Evolutionary conservation across 2,113 vertebrate genomes (phyloP).

Genomic region (Malurus alboscapulatus): DNA sequence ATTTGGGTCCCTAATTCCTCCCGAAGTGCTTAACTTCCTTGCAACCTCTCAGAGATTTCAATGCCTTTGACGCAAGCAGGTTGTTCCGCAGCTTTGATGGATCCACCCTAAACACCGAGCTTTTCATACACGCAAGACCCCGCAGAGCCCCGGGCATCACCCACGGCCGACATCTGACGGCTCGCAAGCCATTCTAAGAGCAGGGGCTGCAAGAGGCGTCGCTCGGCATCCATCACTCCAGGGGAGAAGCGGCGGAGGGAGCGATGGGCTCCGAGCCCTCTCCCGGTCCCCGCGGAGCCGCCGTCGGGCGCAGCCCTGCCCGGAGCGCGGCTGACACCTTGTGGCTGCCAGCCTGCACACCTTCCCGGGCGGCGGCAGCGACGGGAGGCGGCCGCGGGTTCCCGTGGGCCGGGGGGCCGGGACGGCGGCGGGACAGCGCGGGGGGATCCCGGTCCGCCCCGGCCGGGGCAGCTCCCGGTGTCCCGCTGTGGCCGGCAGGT

Average conservation of each 20-base stretch:
- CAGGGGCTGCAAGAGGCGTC: rapidly evolving
- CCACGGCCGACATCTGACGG: rapidly evolving
- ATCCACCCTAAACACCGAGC: neutral
- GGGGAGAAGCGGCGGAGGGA: neutral
- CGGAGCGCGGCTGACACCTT: constrained; percentile 71
- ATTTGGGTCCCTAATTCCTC: too few species aligned
- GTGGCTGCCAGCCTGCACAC: neutral
- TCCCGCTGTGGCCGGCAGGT: neutral
- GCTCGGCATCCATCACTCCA: rapidly evolving
- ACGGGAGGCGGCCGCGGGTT: neutral
- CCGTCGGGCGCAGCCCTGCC: neutral
- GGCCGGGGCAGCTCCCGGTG: too few species aligned
- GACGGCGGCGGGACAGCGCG: too few species aligned
- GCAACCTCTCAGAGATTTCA: neutral
- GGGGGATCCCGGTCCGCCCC: too few species aligned
- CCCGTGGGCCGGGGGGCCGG: neutral
- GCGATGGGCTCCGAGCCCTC: rapidly evolving
- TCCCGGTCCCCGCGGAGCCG: neutral
- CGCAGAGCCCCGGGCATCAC: neutral
- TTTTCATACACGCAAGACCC: rapidly evolving
- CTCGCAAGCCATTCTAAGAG: neutral
- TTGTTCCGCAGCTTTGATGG: rapidly evolving
- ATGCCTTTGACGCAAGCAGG: rapidly evolving
- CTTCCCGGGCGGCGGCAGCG: neutral
- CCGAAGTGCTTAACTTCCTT: neutral